Conservation (phyloP, 2,888 invertebrate species). For the Lamellibrachia satsuma region DNA sequence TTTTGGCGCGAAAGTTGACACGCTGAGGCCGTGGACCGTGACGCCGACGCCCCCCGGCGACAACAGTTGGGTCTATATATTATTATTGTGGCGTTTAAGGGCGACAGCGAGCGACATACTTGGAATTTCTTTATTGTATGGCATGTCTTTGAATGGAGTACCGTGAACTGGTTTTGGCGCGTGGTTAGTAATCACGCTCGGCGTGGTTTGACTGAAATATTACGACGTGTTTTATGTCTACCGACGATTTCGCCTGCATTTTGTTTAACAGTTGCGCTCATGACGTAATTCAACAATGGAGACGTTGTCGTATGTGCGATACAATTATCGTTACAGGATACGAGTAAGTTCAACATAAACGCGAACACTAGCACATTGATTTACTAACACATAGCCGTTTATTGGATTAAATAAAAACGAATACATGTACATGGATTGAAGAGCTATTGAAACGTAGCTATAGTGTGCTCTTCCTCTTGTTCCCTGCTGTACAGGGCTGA, state of each 20-base stretch:
- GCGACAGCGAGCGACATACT: background rate
- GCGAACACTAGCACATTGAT: no score
- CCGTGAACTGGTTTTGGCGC: background rate
- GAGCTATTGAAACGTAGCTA: no score
- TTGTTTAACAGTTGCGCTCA: background rate
- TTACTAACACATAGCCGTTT: no score
- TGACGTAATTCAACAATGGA: background rate
- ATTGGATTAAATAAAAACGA: no score
- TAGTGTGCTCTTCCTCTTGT: no score
- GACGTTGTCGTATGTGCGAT: background rate
- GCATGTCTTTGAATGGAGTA: background rate
- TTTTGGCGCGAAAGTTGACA: slow-evolving; percentile 3
- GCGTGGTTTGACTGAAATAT: background rate
- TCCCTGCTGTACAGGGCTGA: no score
- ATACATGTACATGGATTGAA: no score
- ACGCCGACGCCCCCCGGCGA: background rate
- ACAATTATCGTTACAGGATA: background rate
- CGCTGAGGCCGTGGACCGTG: background rate
- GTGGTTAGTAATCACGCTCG: background rate
- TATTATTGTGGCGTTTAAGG: background rate
- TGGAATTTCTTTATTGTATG: background rate
- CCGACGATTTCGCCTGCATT: background rate
- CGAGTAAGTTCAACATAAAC: background rate
- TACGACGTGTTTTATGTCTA: background rate
- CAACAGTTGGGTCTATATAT: background rate